A percentile compares a stretch with the other conserved stretches of the same genome.
phyloP scores from a whole-genome alignment of 2,888 invertebrate species.

The Macaria notata region DNA sequence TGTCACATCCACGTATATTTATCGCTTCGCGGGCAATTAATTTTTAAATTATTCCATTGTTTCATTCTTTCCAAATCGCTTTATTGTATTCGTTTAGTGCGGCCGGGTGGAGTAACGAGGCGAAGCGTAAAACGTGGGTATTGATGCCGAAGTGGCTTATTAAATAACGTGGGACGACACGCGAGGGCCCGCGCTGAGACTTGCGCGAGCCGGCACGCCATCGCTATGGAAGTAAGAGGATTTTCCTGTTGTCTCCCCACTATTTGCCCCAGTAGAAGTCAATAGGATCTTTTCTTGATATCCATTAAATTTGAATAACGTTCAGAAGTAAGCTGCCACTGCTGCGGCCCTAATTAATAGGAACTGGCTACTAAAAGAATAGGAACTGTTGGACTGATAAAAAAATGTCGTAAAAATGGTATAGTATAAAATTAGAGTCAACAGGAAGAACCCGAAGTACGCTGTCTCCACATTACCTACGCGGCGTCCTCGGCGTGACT shows the following conservation, averaged over 20 bases:
- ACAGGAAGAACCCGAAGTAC: slow-evolving; percentile 17
- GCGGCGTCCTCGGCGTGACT: slow-evolving; percentile 31
- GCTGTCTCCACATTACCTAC: slow-evolving; percentile 29
- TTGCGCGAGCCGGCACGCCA: slow-evolving; percentile 4
- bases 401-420: too few relatives aligned
- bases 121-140: slow-evolving; percentile 41
- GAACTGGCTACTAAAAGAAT: too few relatives aligned
- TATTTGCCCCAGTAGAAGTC: too few relatives aligned
- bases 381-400: too few relatives aligned
- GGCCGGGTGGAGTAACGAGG: slow-evolving; percentile 27
- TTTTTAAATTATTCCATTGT: slow-evolving; percentile 66
- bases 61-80: slow-evolving; percentile 40
- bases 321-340: too few relatives aligned
- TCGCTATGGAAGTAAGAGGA: slow-evolving; percentile 40
- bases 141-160: slow-evolving; percentile 50
- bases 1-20: slow-evolving; percentile 70
- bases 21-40: slow-evolving; percentile 74
- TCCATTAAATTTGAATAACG: too few relatives aligned
- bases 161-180: slow-evolving; percentile 65
- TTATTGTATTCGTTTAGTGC: slow-evolving; percentile 35
- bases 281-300: too few relatives aligned
- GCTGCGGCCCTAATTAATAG: too few relatives aligned
- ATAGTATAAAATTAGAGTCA: too few relatives aligned
- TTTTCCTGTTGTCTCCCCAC: too few relatives aligned
- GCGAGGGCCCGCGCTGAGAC: slow-evolving; percentile 46